phyloP scores from a whole-genome alignment of 2,797 vertebrate genomes.

The Podarcis lilfordi region DNA sequence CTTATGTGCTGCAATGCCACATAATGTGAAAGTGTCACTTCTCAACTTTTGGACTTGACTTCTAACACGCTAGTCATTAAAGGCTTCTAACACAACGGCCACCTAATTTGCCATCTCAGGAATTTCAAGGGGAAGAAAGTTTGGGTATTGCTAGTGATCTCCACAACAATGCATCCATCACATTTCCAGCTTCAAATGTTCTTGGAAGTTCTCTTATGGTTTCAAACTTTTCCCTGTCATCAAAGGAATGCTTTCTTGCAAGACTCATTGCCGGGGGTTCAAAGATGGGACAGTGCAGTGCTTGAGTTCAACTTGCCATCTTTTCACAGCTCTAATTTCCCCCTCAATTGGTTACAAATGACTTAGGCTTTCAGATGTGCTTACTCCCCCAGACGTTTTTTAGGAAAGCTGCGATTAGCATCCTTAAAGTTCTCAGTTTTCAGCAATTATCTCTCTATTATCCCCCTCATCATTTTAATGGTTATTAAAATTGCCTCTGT shows the following conservation, averaged over 20 bases:
- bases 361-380: slow-evolving; percentile 37
- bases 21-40: no score
- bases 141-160: not conserved
- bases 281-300: slow-evolving; percentile 8
- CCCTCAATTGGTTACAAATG: slow-evolving; percentile 20
- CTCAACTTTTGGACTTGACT: not conserved
- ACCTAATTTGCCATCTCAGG: not conserved
- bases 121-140: not conserved
- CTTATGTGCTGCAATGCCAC: no score
- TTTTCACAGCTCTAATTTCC: slow-evolving; percentile 19
- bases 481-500: slow-evolving; percentile 57
- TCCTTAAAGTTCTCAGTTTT: slow-evolving; percentile 52
- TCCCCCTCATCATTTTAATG: slow-evolving; percentile 65
- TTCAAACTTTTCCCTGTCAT: slow-evolving; percentile 9
- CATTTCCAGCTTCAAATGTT: not conserved
- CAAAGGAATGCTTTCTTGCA: slow-evolving; percentile 27
- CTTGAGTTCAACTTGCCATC: slow-evolving; percentile 14
- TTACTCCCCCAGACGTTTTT: slow-evolving; percentile 65
- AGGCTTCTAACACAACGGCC: no score
- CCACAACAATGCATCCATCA: not conserved
- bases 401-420: slow-evolving; percentile 60
- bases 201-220: slow-evolving; percentile 22
- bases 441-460: slow-evolving; percentile 62
- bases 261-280: slow-evolving; percentile 37
- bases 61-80: not conserved